These are phyloP conservation scores for Megatriorchis doriae DNA, from an alignment of 2,113 vertebrate genomes.

Conservation along the genomic window DNA sequence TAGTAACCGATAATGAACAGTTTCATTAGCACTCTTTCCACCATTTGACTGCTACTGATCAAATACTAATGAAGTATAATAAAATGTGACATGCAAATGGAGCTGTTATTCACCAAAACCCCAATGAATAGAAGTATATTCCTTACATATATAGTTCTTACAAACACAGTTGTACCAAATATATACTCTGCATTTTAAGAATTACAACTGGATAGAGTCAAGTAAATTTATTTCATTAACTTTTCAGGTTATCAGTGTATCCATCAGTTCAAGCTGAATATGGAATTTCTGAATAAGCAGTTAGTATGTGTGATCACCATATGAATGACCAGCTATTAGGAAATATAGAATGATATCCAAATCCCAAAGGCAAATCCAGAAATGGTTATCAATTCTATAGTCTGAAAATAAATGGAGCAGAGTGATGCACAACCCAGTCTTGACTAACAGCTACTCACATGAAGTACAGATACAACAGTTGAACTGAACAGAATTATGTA, in stretches of 20 bases:
- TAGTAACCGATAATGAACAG: neutral
- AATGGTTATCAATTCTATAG: neutral
- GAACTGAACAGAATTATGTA: neutral
- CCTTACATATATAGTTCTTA: neutral
- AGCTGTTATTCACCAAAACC: conserved; percentile 8
- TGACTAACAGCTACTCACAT: neutral
- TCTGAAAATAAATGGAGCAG: neutral
- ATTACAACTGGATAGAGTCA: neutral
- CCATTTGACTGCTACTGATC: conserved; percentile 10
- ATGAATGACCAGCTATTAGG: neutral
- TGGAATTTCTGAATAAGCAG: neutral
- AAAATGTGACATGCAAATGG: conserved; percentile 6
- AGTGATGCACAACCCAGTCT: neutral
- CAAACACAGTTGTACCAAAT: neutral
- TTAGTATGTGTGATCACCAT: neutral
- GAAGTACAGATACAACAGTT: neutral
- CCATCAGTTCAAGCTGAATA: neutral
- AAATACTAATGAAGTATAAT: neutral
- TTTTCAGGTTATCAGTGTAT: neutral
- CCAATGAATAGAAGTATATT: conserved; percentile 20
- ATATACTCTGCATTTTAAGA: neutral
- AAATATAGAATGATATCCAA: neutral
- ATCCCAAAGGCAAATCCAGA: neutral
- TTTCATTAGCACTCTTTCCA: conserved; percentile 21
- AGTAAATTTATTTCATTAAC: neutral